Evolutionary conservation across 2,113 vertebrate species (phyloP), one percentile per base, ranked within the genome.

Genomic region (Pao palembangensis): DNA sequence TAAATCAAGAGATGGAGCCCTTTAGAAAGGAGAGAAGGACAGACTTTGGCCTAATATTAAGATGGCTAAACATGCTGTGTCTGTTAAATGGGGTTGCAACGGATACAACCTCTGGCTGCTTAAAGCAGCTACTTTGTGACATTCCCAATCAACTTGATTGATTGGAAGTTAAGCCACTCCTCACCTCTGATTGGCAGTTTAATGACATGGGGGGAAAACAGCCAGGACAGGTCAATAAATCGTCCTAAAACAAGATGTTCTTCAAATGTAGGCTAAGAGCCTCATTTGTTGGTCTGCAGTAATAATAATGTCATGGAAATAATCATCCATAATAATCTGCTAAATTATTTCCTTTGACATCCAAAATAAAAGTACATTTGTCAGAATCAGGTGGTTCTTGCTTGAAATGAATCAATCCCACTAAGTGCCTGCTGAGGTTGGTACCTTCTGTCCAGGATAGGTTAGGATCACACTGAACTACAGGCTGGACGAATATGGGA

Each of bases 81-180:
- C 48, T 42, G 79, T 77, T 84, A 86, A 89, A 86, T 70, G 80
- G 73, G 69, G 75, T 82, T 84, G 81, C 87, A 88, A 88, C 78
- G 84, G 82, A 85, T 78, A 31, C 73, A 82, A 82, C 80, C 81
- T 83, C 60, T 73, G 58, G 64, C 69, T 91, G 90, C 89, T 91
- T 90, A 90, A 82, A 85, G 82, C 82, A 79, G 87, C 85, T 83
- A 74, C 85, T 87, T 88, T 73, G 83, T 89, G 88, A 90, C 89
- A 90, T 87, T 81, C 86, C 83, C 82, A 88, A 90, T 92, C 89
- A 86, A 67, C 61, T 54, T 91, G 91, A 92, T 88, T 78, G 89
- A 91, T 91, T 89, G 81, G 82, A 65, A 86, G 78, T 73, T 69
- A 50, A 67, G 64, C 67, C 70, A 67, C 76, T 85, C 74, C 76